Evolutionary conservation across 2,797 vertebrate species (phyloP), one percentile per base, ranked within the genome.

Genomic region (Zenarchopterus dispar): DNA sequence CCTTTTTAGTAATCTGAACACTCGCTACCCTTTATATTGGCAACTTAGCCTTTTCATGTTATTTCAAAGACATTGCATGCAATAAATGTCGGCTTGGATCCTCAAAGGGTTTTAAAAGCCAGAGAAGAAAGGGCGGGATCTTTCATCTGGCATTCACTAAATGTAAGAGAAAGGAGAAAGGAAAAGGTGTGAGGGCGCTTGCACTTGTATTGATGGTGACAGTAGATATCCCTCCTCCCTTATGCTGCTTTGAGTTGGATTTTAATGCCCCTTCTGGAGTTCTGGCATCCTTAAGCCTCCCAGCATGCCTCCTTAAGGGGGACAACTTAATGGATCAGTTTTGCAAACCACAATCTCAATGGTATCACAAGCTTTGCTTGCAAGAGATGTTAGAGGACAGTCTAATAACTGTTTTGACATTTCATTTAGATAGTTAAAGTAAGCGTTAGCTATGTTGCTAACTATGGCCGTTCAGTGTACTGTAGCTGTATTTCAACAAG

Each of bases 131-230:
- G 85, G 84, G 88, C 58, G 73, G 64, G 61, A 73, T 88, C 80
- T 90, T 84, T 91, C 76, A 92, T 91, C 67, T 83, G 52, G 73
- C 42, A 63, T 78, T 75, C 73, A 72, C 53, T 62, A 80, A 80
- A 51, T 79, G 47, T 66, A 85, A 74, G 39, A 60, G 33, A 11
- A 21, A 46, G 44, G 44, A 78, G 49, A 86, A 82, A 87, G 76
- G 58, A 78, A 71, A 76, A 66, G 62, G 73, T 70, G 77, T 39
- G 49, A 70, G 70, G 60, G 68, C 78, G 66, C 65, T 53, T 56
- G 69, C 24, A 60, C 53, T 15, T 8, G 55, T 84, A 86, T 86
- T 53, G 72, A 90, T 77, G 65, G 64, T 1, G 18, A 60, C 13
- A 24, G 45, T 61, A 58, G 67, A 69, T 50, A 26, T 39, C 59